Percentiles rank a stretch among this genome's conserved stretches.
Evolutionary conservation across 2,797 vertebrate genomes (phyloP).

Genomic region (Pelobates cultripes): DNA sequence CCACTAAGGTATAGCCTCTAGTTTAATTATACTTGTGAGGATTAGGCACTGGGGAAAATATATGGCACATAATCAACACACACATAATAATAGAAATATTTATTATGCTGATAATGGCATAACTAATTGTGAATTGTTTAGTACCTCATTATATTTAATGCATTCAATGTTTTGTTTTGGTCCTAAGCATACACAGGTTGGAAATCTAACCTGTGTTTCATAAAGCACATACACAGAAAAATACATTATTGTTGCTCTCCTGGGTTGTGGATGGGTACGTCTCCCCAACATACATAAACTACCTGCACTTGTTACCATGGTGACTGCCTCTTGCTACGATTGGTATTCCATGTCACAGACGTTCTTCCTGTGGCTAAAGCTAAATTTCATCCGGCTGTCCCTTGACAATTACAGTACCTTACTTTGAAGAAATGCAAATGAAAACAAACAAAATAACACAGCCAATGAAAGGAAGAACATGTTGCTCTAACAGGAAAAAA

Average conservation of each 20-base stretch:
- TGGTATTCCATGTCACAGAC: slow-evolving; percentile 51
- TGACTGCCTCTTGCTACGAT: slow-evolving; percentile 57
- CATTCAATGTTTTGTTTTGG: too few species aligned
- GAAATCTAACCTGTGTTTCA: too few species aligned
- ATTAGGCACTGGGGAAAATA: not conserved
- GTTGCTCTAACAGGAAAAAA: too few species aligned
- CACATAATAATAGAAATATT: not conserved
- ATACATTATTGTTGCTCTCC: slow-evolving; percentile 5
- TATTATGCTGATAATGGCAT: too few species aligned
- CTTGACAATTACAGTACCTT: slow-evolving; percentile 45
- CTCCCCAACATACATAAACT: slow-evolving; percentile 39
- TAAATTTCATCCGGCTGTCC: slow-evolving; percentile 13
- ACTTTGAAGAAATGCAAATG: too few species aligned
- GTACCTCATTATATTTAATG: too few species aligned
- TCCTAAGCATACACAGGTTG: too few species aligned
- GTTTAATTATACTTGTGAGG: not conserved
- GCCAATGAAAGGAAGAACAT: too few species aligned
- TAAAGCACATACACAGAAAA: not conserved
- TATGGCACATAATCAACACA: not conserved
- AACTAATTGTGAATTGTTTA: too few species aligned
- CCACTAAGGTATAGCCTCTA: not conserved
- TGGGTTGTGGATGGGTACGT: slow-evolving; percentile 37
- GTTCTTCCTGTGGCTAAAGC: slow-evolving; percentile 49
- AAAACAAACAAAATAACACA: too few species aligned
- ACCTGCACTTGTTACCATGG: slow-evolving; percentile 65